These are phyloP conservation scores for Denticeps clupeoides DNA, from an alignment of 2,797 vertebrate genomes.

Conservation along the genomic window DNA sequence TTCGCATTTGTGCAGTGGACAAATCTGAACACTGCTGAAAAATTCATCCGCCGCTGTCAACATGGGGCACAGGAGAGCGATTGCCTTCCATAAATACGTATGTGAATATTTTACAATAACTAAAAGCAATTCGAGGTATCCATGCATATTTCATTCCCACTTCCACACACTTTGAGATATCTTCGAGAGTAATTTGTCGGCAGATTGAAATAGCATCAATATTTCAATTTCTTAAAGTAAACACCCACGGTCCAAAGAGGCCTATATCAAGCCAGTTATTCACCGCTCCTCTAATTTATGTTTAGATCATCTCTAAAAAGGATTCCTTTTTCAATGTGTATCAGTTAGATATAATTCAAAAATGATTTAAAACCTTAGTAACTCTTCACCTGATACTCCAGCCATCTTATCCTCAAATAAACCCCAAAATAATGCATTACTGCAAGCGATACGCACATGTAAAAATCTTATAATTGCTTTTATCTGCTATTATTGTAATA, in stretches of 20 bases:
- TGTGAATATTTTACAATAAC: constrained; percentile 62
- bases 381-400: no score
- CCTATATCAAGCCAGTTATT: not conserved
- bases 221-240: constrained; percentile 44
- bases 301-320: no score
- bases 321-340: no score
- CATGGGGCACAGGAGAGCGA: constrained; percentile 23
- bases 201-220: constrained; percentile 46
- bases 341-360: no score
- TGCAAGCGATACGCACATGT: no score
- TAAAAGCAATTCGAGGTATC: constrained; percentile 59
- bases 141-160: constrained; percentile 52
- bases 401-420: no score
- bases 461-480: no score
- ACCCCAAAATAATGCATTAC: no score
- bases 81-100: constrained; percentile 30
- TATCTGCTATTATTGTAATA: no score
- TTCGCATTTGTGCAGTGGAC: constrained; percentile 33
- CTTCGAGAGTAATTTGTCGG: constrained; percentile 48
- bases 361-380: no score
- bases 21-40: constrained; percentile 42
- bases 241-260: constrained; percentile 18
- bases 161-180: constrained; percentile 36
- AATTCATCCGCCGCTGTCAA: constrained; percentile 37
- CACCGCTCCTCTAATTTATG: not conserved